Evolutionary conservation across 2,113 vertebrate species (phyloP), one percentile per base, ranked within the genome.

Genomic region (Cyprinus carpio): DNA sequence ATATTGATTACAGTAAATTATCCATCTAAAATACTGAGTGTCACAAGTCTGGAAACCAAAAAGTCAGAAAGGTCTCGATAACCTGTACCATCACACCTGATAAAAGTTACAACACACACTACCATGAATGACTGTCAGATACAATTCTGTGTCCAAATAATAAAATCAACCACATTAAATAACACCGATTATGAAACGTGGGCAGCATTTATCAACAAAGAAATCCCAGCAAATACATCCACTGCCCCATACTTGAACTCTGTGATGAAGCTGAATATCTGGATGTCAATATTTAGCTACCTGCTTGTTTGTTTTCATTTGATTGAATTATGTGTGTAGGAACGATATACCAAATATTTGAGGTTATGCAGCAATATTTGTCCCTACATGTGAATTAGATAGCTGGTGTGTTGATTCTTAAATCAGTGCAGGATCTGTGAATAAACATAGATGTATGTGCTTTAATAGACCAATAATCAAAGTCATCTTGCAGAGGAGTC

Each of bases 261-360:
- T 77, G 71, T 72, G 88, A 91, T 92, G 86, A 88, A 90, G 90
- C 87, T 84, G 92, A 91, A 94, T 86, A 90, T 91, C 91, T 93
- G 86, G 90, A 90, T 94, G 94, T 95, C 93, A 95, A 96, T 96
- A 96, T 97, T 96, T 95, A 95, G 93, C 90, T 92, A 93, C 90
- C 87, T 93, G 91, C 92, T 91, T 94, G 90, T 95, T 96, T 95
- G 93, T 91, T 96, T 96, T 95, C 94, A 92, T 94, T 93, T 91
- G 92, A 87, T 94, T 95, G 92, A 95, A 96, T 96, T 96, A 95
- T 93, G 92, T 93, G 93, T 93, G 90, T 93, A 92, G 88, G 88
- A 94, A 95, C 92, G 93, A 93, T 93, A 94, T 91, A 89, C 94
- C 93, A 96, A 96, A 96, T 96, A 95, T 96, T 96, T 96, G 94